Conservation (phyloP, 2,797 vertebrate genomes). For the Hypotaenidia okinawae region DNA sequence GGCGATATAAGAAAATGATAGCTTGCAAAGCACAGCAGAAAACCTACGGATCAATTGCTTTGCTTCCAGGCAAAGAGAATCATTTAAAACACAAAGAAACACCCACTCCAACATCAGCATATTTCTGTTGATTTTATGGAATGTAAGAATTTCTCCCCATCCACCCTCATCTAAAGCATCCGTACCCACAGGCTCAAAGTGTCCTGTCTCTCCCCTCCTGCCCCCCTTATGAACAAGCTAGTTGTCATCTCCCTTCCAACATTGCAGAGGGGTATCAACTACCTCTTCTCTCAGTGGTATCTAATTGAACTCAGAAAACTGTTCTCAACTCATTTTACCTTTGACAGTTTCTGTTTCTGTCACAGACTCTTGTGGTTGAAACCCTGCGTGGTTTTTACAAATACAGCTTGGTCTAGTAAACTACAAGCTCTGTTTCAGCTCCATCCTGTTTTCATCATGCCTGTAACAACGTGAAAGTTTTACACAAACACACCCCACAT, state of each 20-base stretch:
- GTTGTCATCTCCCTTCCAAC: background rate
- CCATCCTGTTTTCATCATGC: background rate
- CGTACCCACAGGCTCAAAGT: background rate
- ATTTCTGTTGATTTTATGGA: background rate
- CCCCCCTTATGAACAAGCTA: background rate
- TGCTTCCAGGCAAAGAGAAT: background rate
- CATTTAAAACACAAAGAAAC: constrained; percentile 1
- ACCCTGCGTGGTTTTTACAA: background rate
- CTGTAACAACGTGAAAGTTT: background rate
- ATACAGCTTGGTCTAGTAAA: background rate
- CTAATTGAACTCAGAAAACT: background rate
- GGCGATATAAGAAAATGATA: background rate
- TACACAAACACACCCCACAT: background rate
- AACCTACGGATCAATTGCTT: background rate
- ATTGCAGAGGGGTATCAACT: background rate
- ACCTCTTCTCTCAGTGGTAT: background rate
- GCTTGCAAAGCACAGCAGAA: constrained; percentile 17
- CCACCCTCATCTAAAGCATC: background rate
- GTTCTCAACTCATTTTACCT: background rate
- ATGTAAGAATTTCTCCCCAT: background rate
- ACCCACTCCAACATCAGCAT: background rate
- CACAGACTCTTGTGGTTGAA: background rate
- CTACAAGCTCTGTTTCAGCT: background rate
- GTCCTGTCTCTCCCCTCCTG: background rate
- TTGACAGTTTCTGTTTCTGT: background rate